phyloP scores from a whole-genome alignment of 2,113 vertebrate species.

The Engraulis encrasicolus region DNA sequence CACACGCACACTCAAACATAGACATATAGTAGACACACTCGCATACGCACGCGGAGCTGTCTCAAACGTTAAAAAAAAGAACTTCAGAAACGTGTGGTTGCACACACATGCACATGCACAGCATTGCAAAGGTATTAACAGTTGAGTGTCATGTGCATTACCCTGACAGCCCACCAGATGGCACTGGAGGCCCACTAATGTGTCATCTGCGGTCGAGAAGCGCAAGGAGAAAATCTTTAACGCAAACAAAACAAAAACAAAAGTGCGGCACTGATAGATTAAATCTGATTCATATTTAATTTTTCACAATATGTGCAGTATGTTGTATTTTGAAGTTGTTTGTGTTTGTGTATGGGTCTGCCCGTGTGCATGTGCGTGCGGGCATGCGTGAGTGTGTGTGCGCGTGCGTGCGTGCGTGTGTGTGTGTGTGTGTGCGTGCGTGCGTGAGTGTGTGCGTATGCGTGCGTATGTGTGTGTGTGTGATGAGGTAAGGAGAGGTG shows the following conservation, averaged over 20 bases:
- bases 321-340: background rate
- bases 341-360: no score
- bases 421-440: background rate
- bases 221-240: background rate
- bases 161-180: constrained; percentile 58
- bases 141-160: background rate
- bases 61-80: no score
- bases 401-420: no score
- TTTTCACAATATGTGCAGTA: background rate
- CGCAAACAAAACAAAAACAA: background rate
- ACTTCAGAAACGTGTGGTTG: no score
- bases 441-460: background rate
- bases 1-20: no score
- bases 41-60: no score
- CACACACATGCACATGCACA: no score
- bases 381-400: background rate
- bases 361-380: no score
- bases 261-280: background rate
- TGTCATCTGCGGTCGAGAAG: background rate
- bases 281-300: background rate
- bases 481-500: constrained; percentile 1
- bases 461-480: background rate
- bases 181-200: constrained; percentile 56
- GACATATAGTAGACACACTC: no score
- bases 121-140: no score